Percentiles rank a stretch among this genome's conserved stretches.
These are phyloP conservation scores for Euwallacea similis DNA, from an alignment of 1,140 invertebrate species.

Conservation along the genomic window DNA sequence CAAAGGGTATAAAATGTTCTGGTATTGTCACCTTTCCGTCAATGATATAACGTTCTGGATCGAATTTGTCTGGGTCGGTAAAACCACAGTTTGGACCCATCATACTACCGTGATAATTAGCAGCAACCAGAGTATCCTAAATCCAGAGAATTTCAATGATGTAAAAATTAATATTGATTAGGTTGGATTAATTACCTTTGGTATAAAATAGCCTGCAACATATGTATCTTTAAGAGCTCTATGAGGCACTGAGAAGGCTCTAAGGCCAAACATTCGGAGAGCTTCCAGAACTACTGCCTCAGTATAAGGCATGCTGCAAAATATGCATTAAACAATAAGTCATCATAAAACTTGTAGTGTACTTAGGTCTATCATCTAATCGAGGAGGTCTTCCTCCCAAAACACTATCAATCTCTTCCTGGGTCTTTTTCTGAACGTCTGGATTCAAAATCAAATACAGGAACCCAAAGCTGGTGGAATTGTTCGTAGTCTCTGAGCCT, in stretches of 20 bases:
- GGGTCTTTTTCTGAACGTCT: constrained; percentile 76
- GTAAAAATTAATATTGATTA: constrained; percentile 11
- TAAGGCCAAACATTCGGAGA: constrained; percentile 74
- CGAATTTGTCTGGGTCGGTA: constrained; percentile 71
- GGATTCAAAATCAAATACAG: constrained; percentile 76
- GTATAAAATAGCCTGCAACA: constrained; percentile 72
- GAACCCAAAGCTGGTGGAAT: constrained; percentile 76
- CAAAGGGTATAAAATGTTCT: constrained; percentile 77
- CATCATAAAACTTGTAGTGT: constrained; percentile 46
- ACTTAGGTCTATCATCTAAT: constrained; percentile 71
- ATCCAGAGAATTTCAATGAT: background rate
- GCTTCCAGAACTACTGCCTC: constrained; percentile 77
- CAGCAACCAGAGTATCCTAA: constrained; percentile 79
- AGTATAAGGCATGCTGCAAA: constrained; percentile 72
- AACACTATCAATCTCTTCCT: constrained; percentile 78
- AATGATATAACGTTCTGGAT: constrained; percentile 76
- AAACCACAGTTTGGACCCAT: constrained; percentile 70
- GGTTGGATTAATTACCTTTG: constrained; percentile 61
- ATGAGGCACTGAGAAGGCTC: constrained; percentile 78
- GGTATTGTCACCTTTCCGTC: constrained; percentile 67
- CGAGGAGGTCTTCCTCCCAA: constrained; percentile 70
- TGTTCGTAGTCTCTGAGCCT: constrained; percentile 81
- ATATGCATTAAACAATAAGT: background rate
- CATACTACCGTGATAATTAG: constrained; percentile 77
- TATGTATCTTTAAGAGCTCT: constrained; percentile 71